Evolutionary conservation across 2,113 vertebrate genomes (phyloP).

Genomic region (Myotis yumanensis): DNA sequence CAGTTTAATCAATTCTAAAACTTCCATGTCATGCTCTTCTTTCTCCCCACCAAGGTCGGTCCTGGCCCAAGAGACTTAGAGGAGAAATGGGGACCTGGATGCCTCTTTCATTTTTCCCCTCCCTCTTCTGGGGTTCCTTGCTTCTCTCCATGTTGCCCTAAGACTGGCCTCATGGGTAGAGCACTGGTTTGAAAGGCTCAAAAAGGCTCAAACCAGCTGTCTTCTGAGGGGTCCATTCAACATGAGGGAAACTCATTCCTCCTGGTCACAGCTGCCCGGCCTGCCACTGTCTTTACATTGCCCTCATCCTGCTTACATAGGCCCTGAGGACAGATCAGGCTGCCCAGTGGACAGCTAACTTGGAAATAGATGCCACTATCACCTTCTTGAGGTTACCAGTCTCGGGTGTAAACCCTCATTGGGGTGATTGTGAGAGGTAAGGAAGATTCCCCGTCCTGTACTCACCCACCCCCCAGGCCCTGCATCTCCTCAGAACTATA

Average conservation of each 20-base stretch:
- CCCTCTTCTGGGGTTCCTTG: neutral
- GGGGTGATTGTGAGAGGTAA: neutral
- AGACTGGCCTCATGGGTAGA: neutral
- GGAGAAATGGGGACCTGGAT: neutral
- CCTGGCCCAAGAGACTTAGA: neutral
- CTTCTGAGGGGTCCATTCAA: neutral
- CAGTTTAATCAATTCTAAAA: neutral
- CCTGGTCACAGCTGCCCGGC: neutral
- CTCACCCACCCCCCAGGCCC: too few relatives aligned
- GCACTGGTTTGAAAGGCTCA: neutral
- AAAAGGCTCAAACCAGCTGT: neutral
- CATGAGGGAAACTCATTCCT: neutral
- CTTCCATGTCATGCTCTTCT: neutral
- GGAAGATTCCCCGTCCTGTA: neutral
- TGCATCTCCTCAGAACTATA: neutral
- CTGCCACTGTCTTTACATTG: neutral
- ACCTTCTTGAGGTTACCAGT: neutral
- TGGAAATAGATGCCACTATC: neutral
- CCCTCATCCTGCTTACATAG: neutral
- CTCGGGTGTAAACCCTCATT: neutral
- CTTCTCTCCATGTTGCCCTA: neutral
- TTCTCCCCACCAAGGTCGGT: neutral
- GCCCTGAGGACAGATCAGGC: neutral
- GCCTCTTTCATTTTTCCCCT: neutral
- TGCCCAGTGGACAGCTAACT: neutral